A percentile compares a stretch with the other conserved stretches of the same genome.
phyloP scores from a whole-genome alignment of 23 tunicate genomes.

The Styela clava region DNA sequence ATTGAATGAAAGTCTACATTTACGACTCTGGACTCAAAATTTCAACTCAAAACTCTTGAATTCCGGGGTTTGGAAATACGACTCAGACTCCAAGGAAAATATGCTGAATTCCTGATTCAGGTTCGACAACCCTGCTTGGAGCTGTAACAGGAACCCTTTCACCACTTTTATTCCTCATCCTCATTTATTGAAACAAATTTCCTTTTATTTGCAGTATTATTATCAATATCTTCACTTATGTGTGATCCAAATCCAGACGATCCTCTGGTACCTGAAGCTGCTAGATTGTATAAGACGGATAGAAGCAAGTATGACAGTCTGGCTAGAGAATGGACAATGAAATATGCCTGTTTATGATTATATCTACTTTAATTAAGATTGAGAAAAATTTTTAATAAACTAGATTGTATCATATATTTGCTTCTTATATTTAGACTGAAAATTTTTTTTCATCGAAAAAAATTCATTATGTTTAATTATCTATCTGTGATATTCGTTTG shows the following conservation, averaged over 20 bases:
- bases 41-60: too few relatives aligned
- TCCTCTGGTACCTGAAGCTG: conserved; percentile 94
- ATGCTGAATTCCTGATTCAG: too few relatives aligned
- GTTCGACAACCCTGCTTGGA: too few relatives aligned
- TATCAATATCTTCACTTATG: conserved; percentile 12
- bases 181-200: too few relatives aligned
- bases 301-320: conserved; percentile 44
- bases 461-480: background rate
- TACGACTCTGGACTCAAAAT: too few relatives aligned
- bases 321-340: conserved; percentile 90
- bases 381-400: background rate
- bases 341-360: conserved; percentile 51
- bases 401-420: too few relatives aligned
- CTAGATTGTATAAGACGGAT: conserved; percentile 76
- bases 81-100: too few relatives aligned
- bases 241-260: conserved; percentile 77
- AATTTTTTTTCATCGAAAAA: background rate
- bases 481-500: background rate
- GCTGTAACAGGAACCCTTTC: too few relatives aligned
- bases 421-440: background rate
- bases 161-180: too few relatives aligned
- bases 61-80: too few relatives aligned
- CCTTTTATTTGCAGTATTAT: background rate
- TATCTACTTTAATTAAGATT: background rate
- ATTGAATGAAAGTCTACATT: too few relatives aligned